Percentiles rank a stretch among this genome's conserved stretches.
Evolutionary conservation across 1,140 invertebrate species (phyloP).

Genomic region (Colletes latitarsis): DNA sequence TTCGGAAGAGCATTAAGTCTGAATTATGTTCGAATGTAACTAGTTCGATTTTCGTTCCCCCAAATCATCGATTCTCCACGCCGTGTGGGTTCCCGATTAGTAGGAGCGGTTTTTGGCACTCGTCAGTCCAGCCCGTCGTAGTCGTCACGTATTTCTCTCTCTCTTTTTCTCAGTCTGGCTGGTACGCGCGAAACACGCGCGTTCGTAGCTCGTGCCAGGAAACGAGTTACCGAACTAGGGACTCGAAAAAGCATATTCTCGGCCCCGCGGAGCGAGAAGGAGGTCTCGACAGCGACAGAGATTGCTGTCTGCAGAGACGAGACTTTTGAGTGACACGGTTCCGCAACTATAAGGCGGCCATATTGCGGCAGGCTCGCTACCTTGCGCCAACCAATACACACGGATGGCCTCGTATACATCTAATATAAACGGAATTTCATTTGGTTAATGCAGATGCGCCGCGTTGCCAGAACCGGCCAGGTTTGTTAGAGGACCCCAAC

Average conservation of each 20-base stretch:
- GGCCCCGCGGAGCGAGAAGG: not conserved
- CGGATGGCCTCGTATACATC: not conserved
- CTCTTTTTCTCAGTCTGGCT: not conserved
- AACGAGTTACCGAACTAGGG: conserved; percentile 32
- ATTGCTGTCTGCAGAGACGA: conserved; percentile 33
- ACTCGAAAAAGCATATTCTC: conserved; percentile 39
- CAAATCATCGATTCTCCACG: too few relatives aligned
- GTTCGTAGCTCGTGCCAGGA: conserved; percentile 4
- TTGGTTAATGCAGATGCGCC: conserved; percentile 50
- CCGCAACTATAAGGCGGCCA: conserved; percentile 34
- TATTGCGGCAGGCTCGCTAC: conserved; percentile 20
- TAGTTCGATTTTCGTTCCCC: too few relatives aligned
- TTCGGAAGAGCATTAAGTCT: too few relatives aligned
- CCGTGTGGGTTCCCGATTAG: not conserved
- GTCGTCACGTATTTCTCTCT: not conserved
- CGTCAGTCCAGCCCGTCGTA: not conserved
- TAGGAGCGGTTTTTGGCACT: conserved; percentile 1
- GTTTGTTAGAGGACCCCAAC: conserved; percentile 27
- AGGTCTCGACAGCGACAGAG: not conserved
- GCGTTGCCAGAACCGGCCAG: conserved; percentile 24
- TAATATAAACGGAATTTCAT: conserved; percentile 53
- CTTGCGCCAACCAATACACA: conserved; percentile 41
- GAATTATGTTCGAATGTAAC: too few relatives aligned
- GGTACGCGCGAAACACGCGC: not conserved
- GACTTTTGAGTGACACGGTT: conserved; percentile 52